phyloP scores from a whole-genome alignment of 2,113 vertebrate genomes.

The Isichthys henryi region DNA sequence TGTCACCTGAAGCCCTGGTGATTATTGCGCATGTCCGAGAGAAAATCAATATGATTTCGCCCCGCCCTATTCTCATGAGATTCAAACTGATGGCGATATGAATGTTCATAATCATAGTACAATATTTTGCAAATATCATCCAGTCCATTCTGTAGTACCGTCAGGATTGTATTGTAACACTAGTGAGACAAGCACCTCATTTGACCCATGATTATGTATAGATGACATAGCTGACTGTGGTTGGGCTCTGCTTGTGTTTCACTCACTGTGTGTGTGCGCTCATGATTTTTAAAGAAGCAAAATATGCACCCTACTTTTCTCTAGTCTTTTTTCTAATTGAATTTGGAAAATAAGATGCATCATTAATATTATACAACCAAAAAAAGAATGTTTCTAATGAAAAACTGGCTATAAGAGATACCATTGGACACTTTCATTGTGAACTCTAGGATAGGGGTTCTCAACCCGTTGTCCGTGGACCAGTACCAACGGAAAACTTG shows the following conservation, averaged over 20 bases:
- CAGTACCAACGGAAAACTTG: neutral
- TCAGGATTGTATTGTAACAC: neutral
- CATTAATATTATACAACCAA: neutral
- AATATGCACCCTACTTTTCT: neutral
- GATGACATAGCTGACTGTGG: neutral
- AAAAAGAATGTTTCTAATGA: neutral
- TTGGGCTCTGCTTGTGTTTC: neutral
- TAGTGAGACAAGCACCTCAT: neutral
- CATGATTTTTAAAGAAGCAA: neutral
- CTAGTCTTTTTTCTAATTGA: neutral
- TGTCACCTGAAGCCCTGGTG: too few species aligned
- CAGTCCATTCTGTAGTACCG: neutral
- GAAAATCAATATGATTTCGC: too few species aligned
- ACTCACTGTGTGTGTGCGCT: neutral
- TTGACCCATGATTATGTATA: neutral
- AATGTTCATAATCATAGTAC: neutral
- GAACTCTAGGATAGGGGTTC: neutral
- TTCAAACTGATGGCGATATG: neutral
- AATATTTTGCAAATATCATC: neutral
- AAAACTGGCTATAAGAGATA: neutral
- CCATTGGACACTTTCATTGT: neutral
- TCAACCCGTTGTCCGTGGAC: neutral
- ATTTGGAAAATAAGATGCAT: neutral
- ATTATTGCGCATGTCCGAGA: too few species aligned
- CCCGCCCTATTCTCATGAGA: neutral